These are phyloP conservation scores for Sebastes schlegelii DNA, from an alignment of 2,113 vertebrate species.

Conservation along the genomic window DNA sequence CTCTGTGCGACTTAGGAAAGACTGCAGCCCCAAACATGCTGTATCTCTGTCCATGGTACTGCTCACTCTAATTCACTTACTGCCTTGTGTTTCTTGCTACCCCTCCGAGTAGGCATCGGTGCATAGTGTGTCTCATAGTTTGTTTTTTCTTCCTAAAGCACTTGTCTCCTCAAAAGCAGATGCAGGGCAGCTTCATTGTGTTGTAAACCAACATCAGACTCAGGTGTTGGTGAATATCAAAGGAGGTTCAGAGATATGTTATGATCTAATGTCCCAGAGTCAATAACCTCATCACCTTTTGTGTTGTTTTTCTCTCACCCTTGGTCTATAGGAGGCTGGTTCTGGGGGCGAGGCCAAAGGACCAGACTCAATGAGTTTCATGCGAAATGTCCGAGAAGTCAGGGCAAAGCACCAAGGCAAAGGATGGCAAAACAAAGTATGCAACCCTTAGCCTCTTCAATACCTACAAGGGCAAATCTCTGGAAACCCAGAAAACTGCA, in stretches of 20 bases:
- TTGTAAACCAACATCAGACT: not conserved
- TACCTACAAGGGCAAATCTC: conserved; percentile 98
- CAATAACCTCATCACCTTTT: not conserved
- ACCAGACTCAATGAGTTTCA: conserved; percentile 99
- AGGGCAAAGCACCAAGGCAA: conserved; percentile 99
- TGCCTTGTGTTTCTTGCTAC: not conserved
- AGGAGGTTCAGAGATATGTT: not conserved
- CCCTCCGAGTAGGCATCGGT: not conserved
- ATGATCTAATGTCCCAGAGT: not conserved
- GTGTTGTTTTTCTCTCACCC: not conserved
- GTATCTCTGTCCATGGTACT: conserved; percentile 21
- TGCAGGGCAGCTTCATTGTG: not conserved
- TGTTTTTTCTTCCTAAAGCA: no score
- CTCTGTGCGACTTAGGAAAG: conserved; percentile 63
- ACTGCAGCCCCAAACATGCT: conserved; percentile 39
- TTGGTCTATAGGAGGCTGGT: conserved; percentile 83
- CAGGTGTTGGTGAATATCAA: not conserved
- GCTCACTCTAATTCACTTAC: conserved; percentile 20
- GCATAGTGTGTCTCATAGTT: no score
- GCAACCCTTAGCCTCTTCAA: conserved; percentile 99
- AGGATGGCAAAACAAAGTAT: conserved; percentile 99
- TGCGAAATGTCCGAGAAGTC: conserved; percentile 99
- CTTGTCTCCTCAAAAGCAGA: no score
- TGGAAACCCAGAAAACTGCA: conserved; percentile 99
- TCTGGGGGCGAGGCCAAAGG: conserved; percentile 90